Conservation (phyloP, 2,888 invertebrate genomes). For the Stramonita haemastoma region DNA sequence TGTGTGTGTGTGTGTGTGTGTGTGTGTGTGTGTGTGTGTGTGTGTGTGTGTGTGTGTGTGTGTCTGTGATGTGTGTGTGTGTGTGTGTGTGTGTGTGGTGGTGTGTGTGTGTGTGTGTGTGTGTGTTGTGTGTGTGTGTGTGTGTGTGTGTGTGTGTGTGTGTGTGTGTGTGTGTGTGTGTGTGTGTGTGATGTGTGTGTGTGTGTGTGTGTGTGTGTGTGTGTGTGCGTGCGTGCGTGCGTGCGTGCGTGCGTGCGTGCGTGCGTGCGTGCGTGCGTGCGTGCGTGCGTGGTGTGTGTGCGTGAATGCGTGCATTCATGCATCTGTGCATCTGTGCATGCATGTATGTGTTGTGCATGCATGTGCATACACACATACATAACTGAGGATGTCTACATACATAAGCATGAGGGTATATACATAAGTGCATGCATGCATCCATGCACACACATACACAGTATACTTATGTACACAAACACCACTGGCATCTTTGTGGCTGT, state of each 20-base stretch:
- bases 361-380: background rate
- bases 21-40: too few relatives aligned
- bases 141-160: background rate
- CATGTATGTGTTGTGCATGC: background rate
- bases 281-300: background rate
- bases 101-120: background rate
- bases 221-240: background rate
- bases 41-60: too few relatives aligned
- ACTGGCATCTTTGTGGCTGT: background rate
- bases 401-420: too few relatives aligned
- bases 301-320: background rate
- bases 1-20: background rate
- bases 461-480: too few relatives aligned
- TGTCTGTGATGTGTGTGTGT: too few relatives aligned
- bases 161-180: conserved; percentile 1
- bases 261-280: background rate
- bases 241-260: background rate
- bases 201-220: background rate
- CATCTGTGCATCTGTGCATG: background rate
- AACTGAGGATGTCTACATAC: background rate
- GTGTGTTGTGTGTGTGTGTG: background rate
- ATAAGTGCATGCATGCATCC: background rate
- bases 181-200: background rate
- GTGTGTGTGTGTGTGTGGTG: background rate
- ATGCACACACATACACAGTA: too few relatives aligned